These are phyloP conservation scores for Nebria salina DNA, from an alignment of 2,888 invertebrate species.

Conservation along the genomic window DNA sequence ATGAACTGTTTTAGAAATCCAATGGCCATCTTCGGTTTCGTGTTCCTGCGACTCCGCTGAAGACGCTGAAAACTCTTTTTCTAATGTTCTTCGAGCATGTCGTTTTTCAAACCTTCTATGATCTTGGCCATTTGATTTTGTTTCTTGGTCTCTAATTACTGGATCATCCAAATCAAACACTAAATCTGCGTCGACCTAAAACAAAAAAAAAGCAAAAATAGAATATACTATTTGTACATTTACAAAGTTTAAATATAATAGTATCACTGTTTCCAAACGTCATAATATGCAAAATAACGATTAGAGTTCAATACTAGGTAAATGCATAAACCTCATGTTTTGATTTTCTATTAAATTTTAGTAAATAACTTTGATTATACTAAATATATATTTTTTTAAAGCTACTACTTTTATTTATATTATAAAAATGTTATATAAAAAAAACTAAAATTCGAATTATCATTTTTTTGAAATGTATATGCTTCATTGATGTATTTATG, in stretches of 20 bases:
- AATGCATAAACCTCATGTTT: background rate
- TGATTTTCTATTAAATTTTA: too few species aligned
- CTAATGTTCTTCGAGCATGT: constrained; percentile 25
- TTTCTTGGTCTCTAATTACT: constrained; percentile 52
- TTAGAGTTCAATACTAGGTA: background rate
- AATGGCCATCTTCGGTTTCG: constrained; percentile 54
- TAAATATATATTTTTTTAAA: too few species aligned
- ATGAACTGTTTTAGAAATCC: constrained; percentile 59
- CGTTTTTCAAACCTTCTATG: constrained; percentile 51
- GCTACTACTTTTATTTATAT: too few species aligned
- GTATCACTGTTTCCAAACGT: background rate
- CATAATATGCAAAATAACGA: background rate
- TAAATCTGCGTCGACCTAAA: constrained; percentile 61
- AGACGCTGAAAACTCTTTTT: constrained; percentile 36
- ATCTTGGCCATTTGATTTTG: constrained; percentile 54
- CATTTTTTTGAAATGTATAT: too few species aligned
- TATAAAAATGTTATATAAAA: too few species aligned
- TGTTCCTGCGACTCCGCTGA: constrained; percentile 55
- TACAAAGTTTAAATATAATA: background rate
- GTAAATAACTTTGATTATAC: too few species aligned
- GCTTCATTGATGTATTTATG: too few species aligned
- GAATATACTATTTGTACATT: background rate
- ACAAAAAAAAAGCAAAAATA: constrained; percentile 45
- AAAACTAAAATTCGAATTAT: too few species aligned
- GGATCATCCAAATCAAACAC: constrained; percentile 58